phyloP scores from a whole-genome alignment of 1,140 invertebrate species.

The Micrasema longulum region DNA sequence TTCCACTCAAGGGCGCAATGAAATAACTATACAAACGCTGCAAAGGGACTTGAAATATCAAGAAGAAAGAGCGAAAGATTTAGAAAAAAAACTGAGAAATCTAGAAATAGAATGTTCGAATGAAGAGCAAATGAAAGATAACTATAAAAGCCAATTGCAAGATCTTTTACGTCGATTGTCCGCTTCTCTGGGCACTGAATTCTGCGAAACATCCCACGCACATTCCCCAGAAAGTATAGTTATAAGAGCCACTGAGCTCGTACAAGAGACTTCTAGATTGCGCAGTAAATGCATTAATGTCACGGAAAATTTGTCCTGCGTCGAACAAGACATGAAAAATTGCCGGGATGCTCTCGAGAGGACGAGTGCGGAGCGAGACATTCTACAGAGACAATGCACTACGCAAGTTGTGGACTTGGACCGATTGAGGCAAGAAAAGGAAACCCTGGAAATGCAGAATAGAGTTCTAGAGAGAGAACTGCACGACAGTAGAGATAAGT shows the following conservation, averaged over 20 bases:
- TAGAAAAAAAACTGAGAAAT: conserved; percentile 78
- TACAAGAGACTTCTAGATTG: conserved; percentile 73
- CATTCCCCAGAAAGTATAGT: conserved; percentile 76
- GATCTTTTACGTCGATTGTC: conserved; percentile 78
- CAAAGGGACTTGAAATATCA: conserved; percentile 80
- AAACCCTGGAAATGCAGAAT: conserved; percentile 74
- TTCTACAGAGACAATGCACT: conserved; percentile 75
- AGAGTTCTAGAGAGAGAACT: conserved; percentile 75
- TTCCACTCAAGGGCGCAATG: conserved; percentile 73
- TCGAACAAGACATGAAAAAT: conserved; percentile 75
- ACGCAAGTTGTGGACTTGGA: conserved; percentile 75
- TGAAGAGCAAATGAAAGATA: conserved; percentile 77
- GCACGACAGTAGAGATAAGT: conserved; percentile 75
- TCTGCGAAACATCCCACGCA: conserved; percentile 71
- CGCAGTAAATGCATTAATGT: conserved; percentile 71
- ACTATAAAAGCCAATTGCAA: conserved; percentile 73
- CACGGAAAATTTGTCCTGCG: conserved; percentile 71
- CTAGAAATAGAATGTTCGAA: conserved; percentile 77
- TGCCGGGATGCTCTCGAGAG: conserved; percentile 76
- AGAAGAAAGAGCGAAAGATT: conserved; percentile 80
- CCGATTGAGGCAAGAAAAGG: conserved; percentile 77
- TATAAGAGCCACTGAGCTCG: conserved; percentile 78
- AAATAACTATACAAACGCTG: conserved; percentile 77
- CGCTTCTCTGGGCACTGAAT: conserved; percentile 75
- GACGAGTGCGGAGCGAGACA: conserved; percentile 74